Conservation (phyloP, 2,797 vertebrate genomes). For the Pseudochirops corinnae region DNA sequence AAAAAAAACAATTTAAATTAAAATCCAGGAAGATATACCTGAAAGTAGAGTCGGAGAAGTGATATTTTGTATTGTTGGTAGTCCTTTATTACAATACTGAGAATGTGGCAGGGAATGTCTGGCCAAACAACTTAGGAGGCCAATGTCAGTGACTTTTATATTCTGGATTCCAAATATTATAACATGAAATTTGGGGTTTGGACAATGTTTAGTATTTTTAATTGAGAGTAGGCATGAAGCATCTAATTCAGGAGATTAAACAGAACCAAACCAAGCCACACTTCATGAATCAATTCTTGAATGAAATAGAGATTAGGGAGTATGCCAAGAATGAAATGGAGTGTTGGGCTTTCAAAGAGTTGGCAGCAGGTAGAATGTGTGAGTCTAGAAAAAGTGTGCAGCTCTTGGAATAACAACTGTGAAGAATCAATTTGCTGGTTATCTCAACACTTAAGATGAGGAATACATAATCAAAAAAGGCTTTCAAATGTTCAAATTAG, state of each 20-base stretch:
- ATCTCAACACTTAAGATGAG: neutral
- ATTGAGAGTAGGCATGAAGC: neutral
- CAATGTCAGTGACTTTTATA: conserved; percentile 11
- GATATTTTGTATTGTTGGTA: neutral
- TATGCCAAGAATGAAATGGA: neutral
- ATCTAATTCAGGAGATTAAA: conserved; percentile 19
- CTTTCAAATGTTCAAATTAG: neutral
- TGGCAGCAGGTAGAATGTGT: neutral
- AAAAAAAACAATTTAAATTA: neutral
- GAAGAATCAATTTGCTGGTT: neutral
- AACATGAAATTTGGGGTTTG: neutral
- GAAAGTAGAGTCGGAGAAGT: neutral
- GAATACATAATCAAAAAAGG: neutral
- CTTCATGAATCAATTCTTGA: conserved; percentile 3
- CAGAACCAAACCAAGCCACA: neutral
- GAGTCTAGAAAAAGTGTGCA: neutral
- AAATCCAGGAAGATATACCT: neutral
- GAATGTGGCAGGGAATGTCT: neutral
- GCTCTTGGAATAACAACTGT: neutral
- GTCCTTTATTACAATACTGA: neutral
- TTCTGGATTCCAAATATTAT: neutral
- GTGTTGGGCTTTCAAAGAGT: neutral
- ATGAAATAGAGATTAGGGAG: neutral
- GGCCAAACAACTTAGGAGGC: neutral
- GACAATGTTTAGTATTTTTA: neutral